Evolutionary conservation across 2,888 invertebrate genomes (phyloP).

Genomic region (Argyresthia goedartella): DNA sequence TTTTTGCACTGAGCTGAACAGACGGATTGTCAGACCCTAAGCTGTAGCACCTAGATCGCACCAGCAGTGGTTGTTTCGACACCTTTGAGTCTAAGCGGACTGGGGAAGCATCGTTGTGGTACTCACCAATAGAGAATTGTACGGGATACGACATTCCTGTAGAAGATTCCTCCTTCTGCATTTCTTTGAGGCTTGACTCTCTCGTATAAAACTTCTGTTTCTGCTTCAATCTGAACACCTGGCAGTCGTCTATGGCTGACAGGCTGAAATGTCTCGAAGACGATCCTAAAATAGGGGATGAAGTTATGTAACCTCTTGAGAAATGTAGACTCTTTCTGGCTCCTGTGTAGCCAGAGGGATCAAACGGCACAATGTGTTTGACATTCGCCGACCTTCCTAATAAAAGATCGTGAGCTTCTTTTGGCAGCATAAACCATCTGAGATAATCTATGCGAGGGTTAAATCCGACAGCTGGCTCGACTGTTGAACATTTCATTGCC

Average conservation of each 20-base stretch:
- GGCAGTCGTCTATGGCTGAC: slow-evolving; percentile 74
- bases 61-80: slow-evolving; percentile 30
- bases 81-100: slow-evolving; percentile 34
- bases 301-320: slow-evolving; percentile 43
- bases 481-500: slow-evolving; percentile 79
- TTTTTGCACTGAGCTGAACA: slow-evolving; percentile 72
- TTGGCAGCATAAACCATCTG: slow-evolving; percentile 91
- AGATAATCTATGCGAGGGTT: slow-evolving; percentile 77
- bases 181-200: slow-evolving; percentile 57
- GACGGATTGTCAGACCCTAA: slow-evolving; percentile 71
- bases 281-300: slow-evolving; percentile 62
- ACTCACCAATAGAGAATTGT: slow-evolving; percentile 78
- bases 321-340: slow-evolving; percentile 57
- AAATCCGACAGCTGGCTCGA: slow-evolving; percentile 82
- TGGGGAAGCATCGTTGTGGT: slow-evolving; percentile 67
- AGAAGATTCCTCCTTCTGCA: slow-evolving; percentile 41
- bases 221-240: slow-evolving; percentile 55
- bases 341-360: slow-evolving; percentile 72
- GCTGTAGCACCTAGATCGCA: slow-evolving; percentile 75
- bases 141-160: slow-evolving; percentile 51
- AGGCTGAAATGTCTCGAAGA: slow-evolving; percentile 78
- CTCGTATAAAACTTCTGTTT: slow-evolving; percentile 54
- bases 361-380: slow-evolving; percentile 82
- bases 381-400: slow-evolving; percentile 81
- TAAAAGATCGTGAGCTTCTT: slow-evolving; percentile 84